Conservation (phyloP, 2,797 vertebrate genomes). For the Sphenopsis melanotis region DNA sequence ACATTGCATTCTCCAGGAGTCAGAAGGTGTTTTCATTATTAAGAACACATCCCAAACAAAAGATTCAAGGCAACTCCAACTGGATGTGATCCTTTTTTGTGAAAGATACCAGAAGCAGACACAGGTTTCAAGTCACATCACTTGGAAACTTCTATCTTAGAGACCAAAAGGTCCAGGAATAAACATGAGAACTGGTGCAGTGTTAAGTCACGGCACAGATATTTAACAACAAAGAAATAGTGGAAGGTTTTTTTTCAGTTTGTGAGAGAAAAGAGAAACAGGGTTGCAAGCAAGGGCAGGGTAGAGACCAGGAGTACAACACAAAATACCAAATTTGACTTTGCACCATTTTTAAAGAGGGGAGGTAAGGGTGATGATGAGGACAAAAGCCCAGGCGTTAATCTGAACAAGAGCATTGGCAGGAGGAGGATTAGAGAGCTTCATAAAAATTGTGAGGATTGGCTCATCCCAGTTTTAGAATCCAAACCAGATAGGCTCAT, state of each 20-base stretch:
- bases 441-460: background rate
- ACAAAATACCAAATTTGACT: background rate
- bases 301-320: background rate
- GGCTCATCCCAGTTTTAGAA: background rate
- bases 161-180: background rate
- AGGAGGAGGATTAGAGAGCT: background rate
- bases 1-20: background rate
- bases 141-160: background rate
- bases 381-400: background rate
- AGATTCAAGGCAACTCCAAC: background rate
- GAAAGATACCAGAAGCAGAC: background rate
- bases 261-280: background rate
- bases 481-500: background rate
- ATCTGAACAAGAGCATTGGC: background rate
- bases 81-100: accelerated
- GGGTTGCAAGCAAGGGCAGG: background rate
- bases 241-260: background rate
- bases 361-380: background rate
- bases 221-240: background rate
- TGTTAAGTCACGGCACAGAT: background rate
- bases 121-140: background rate
- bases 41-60: background rate
- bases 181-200: background rate
- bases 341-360: background rate
- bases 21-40: background rate